phyloP scores from a whole-genome alignment of 2,797 vertebrate genomes.

The Tympanoctomys barrerae region DNA sequence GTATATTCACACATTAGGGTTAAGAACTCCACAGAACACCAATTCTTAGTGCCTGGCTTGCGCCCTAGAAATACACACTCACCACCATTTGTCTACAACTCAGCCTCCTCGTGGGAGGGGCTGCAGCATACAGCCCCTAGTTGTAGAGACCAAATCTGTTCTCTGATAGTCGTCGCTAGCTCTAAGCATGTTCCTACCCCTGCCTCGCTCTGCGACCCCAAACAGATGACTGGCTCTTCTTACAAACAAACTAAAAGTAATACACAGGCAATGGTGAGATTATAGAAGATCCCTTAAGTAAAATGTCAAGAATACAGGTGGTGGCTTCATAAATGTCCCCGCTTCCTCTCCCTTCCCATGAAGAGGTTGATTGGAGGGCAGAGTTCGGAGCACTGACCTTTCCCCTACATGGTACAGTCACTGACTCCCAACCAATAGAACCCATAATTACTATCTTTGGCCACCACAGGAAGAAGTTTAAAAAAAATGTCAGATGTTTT shows the following conservation, averaged over 20 bases:
- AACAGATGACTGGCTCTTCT: slow-evolving; percentile 1
- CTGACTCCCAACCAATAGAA: slow-evolving; percentile 67
- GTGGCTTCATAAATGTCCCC: background rate
- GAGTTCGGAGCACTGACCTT: slow-evolving; percentile 75
- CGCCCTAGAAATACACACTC: background rate
- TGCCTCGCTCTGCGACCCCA: background rate
- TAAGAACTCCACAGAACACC: slow-evolving; percentile 54
- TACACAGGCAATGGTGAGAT: slow-evolving; percentile 10
- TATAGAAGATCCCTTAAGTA: slow-evolving; percentile 49
- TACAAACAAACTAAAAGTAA: slow-evolving; percentile 49
- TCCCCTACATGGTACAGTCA: slow-evolving; percentile 63
- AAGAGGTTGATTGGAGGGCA: slow-evolving; percentile 54
- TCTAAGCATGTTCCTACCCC: background rate
- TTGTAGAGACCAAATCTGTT: background rate
- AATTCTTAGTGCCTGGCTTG: slow-evolving; percentile 56
- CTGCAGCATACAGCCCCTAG: background rate
- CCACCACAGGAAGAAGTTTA: slow-evolving; percentile 75
- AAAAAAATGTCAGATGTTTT: slow-evolving; percentile 75
- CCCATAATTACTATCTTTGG: slow-evolving; percentile 72
- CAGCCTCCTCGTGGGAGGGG: background rate
- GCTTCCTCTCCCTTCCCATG: background rate
- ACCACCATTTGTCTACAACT: background rate
- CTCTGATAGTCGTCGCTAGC: background rate
- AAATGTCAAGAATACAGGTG: slow-evolving; percentile 31
- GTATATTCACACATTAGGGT: slow-evolving; percentile 76